Conservation (phyloP, 2,113 vertebrate species). For the Malurus elegans region DNA sequence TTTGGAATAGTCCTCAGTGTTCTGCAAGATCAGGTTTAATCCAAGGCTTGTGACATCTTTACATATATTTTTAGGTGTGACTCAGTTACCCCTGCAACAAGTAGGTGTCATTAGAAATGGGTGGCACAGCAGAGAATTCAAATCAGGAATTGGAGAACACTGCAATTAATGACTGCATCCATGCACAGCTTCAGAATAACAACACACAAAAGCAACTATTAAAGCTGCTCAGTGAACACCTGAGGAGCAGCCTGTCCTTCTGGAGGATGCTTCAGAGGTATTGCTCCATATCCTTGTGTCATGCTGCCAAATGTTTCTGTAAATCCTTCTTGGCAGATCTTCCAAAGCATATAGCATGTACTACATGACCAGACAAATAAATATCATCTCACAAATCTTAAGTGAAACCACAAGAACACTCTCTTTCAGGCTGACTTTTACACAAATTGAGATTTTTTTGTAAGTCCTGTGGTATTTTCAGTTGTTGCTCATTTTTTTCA, state of each 20-base stretch:
- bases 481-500: neutral
- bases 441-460: neutral
- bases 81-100: neutral
- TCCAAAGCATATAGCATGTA: neutral
- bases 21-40: neutral
- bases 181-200: neutral
- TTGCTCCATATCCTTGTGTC: neutral
- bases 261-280: neutral
- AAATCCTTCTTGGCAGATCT: constrained; percentile 3
- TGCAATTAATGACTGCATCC: neutral
- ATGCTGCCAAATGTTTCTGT: rapidly evolving
- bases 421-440: neutral
- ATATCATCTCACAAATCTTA: neutral
- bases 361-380: constrained; percentile 12
- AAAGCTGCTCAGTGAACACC: neutral
- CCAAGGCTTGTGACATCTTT: neutral
- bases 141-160: neutral
- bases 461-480: neutral
- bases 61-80: neutral
- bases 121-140: neutral
- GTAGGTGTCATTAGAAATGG: neutral
- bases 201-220: neutral
- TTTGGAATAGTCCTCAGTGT: neutral
- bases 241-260: neutral
- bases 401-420: neutral